A percentile compares a stretch with the other conserved stretches of the same genome.
Evolutionary conservation across 92 coral and sea anemone genomes (phyloP).

Genomic region (Meandrina meandrites): DNA sequence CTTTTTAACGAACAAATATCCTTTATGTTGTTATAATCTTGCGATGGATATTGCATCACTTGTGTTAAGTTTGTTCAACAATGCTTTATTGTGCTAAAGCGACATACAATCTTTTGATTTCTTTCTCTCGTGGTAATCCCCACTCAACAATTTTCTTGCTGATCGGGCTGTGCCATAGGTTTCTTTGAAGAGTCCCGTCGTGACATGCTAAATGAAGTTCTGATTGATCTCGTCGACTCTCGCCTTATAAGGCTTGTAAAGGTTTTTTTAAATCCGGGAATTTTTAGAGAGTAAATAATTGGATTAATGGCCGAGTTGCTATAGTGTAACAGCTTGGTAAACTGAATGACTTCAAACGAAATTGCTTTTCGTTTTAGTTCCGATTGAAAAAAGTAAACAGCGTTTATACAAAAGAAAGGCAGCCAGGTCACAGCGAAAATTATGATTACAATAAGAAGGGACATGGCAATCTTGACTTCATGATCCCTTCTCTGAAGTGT

Average conservation of each 20-base stretch:
- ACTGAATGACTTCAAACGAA: conserved; percentile 51
- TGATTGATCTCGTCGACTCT: conserved; percentile 41
- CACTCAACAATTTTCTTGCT: neutral
- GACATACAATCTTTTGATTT: neutral
- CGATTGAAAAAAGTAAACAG: conserved; percentile 57
- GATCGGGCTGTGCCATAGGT: conserved; percentile 12
- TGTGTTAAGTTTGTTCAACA: no score
- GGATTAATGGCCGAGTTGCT: conserved; percentile 88
- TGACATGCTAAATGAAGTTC: conserved; percentile 51
- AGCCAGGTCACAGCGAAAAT: conserved; percentile 77
- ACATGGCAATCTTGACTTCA: conserved; percentile 68
- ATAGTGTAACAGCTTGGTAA: conserved; percentile 75
- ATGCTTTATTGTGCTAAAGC: no score
- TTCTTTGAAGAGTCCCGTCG: conserved; percentile 61
- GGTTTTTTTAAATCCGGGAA: conserved; percentile 80
- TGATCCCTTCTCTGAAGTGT: conserved; percentile 59
- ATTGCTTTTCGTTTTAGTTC: conserved; percentile 34
- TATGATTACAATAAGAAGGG: conserved; percentile 70
- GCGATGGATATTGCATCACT: neutral
- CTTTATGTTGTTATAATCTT: neutral
- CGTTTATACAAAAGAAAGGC: conserved; percentile 69
- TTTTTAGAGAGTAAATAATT: conserved; percentile 76
- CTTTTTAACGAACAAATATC: neutral
- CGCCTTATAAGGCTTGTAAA: conserved; percentile 60
- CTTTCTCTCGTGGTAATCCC: neutral